These are phyloP conservation scores for Cebidichthys violaceus DNA, from an alignment of 2,113 vertebrate genomes.

Conservation along the genomic window DNA sequence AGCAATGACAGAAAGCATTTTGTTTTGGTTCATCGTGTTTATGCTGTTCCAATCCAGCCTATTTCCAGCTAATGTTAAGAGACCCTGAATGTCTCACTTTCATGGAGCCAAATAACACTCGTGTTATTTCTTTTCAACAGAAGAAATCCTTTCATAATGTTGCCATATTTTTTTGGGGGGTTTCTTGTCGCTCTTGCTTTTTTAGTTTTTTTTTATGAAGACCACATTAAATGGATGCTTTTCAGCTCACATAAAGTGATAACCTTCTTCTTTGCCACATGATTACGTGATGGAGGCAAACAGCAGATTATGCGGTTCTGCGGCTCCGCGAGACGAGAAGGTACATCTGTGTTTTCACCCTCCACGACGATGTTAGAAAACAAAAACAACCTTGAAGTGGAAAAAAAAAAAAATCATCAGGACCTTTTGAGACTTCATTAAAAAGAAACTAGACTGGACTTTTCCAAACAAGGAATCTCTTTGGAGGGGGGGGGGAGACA, in stretches of 20 bases:
- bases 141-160: constrained; percentile 39
- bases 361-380: constrained; percentile 63
- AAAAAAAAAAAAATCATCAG: constrained; percentile 57
- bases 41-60: constrained; percentile 8
- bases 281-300: constrained; percentile 44
- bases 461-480: constrained; percentile 76
- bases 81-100: constrained; percentile 40
- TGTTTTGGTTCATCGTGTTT: constrained; percentile 22
- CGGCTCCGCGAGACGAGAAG: constrained; percentile 35
- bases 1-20: constrained; percentile 13
- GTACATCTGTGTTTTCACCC: constrained; percentile 65
- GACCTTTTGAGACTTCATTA: constrained; percentile 82
- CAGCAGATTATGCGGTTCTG: constrained; percentile 44
- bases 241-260: constrained; percentile 53
- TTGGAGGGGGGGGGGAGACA: constrained; percentile 74
- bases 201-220: constrained; percentile 53
- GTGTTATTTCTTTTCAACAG: constrained; percentile 34
- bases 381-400: constrained; percentile 75
- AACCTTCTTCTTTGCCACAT: constrained; percentile 49
- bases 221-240: constrained; percentile 61
- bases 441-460: constrained; percentile 72
- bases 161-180: background rate
- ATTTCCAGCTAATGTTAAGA: constrained; percentile 18
- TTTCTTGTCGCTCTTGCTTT: constrained; percentile 29
- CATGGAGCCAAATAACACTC: constrained; percentile 31